Base-by-base conservation (phyloP, 2,113 vertebrate species). In the Sinosuthora webbiana region DNA sequence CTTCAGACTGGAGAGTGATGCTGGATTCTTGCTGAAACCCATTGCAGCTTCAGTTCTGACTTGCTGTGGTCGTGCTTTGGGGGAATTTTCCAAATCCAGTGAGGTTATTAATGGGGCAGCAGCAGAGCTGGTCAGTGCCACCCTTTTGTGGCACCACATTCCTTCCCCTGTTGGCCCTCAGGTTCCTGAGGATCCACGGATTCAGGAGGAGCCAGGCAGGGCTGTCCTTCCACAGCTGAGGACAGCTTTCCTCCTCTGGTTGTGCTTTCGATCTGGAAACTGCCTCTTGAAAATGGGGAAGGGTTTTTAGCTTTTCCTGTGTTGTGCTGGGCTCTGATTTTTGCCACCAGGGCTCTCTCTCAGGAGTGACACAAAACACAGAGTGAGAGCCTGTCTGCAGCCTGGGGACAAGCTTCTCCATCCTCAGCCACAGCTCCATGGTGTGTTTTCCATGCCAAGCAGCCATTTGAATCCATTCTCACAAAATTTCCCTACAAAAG, bases 131-230 rank as follows among this genome's bases (percentile, higher is more conserved):
- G 11, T 73, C 30, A 10, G 47, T 83, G 86, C 27, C 62, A 64
- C 53, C 22, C 63, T 69, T 74, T 11, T 78, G 60, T 56, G 82
- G 78, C 63, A 17, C 47, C 18, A 5, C 19, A 1, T 37, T 77
- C 59, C 41, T 63, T 60, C 21, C 42, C 28, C 30, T 37, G 0
- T 10, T 82, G 52, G 33, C 3, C 31, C 33, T 22, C 0, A 0
- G 30, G 30, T 35, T 55, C 25, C 5, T 0, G 28, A 16, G 63
- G 41, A 73, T 73, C 39, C n/a, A 7, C 0, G 3, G 68, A 11
- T 73, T 63, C 39, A 83, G 64, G 25, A 69, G 75, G 55, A 1
- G 1, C 25, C 18, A 13, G 30, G 56, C n/a, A 50, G 0, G 0
- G 39, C 90, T 68, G 64, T 28, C 77, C 27, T 42, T 60, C 41